phyloP scores from a whole-genome alignment of 1,140 invertebrate genomes.

The Heliconius congener region DNA sequence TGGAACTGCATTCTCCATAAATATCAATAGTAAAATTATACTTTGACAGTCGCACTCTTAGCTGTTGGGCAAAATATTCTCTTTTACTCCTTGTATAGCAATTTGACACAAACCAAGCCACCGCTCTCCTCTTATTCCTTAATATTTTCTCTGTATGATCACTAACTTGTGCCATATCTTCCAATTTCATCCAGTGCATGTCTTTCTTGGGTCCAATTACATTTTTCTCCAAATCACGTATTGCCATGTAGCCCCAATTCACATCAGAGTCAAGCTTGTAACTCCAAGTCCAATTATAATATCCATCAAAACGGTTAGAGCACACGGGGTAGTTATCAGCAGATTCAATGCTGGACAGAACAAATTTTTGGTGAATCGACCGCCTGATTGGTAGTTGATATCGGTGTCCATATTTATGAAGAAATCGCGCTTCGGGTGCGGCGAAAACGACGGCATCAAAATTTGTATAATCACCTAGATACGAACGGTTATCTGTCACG shows the following conservation, averaged over 20 bases:
- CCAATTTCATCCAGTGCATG: slow-evolving; percentile 63
- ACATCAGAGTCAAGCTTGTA: slow-evolving; percentile 85
- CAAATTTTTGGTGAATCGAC: slow-evolving; percentile 64
- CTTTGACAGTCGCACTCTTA: slow-evolving; percentile 57
- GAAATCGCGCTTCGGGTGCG: slow-evolving; percentile 47
- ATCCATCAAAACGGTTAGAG: slow-evolving; percentile 60
- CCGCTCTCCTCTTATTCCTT: slow-evolving; percentile 76
- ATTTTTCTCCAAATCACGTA: slow-evolving; percentile 58
- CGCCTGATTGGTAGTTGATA: slow-evolving; percentile 45
- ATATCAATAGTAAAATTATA: slow-evolving; percentile 81
- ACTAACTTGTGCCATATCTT: slow-evolving; percentile 65
- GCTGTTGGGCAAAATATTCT: slow-evolving; percentile 81
- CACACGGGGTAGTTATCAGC: slow-evolving; percentile 67
- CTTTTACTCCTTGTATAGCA: slow-evolving; percentile 82
- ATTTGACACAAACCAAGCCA: slow-evolving; percentile 86
- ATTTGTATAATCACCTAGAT: slow-evolving; percentile 51
- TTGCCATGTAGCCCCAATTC: slow-evolving; percentile 79
- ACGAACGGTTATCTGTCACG: slow-evolving; percentile 50
- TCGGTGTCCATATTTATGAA: neutral
- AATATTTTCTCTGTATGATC: slow-evolving; percentile 61
- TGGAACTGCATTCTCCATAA: slow-evolving; percentile 85
- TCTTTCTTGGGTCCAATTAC: slow-evolving; percentile 62
- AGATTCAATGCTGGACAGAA: slow-evolving; percentile 68
- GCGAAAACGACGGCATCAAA: slow-evolving; percentile 65
- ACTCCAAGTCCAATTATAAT: slow-evolving; percentile 86